A percentile compares a stretch with the other conserved stretches of the same genome.
Conservation (phyloP, 2,797 vertebrate genomes). For the Spinibarbus caldwelli region DNA sequence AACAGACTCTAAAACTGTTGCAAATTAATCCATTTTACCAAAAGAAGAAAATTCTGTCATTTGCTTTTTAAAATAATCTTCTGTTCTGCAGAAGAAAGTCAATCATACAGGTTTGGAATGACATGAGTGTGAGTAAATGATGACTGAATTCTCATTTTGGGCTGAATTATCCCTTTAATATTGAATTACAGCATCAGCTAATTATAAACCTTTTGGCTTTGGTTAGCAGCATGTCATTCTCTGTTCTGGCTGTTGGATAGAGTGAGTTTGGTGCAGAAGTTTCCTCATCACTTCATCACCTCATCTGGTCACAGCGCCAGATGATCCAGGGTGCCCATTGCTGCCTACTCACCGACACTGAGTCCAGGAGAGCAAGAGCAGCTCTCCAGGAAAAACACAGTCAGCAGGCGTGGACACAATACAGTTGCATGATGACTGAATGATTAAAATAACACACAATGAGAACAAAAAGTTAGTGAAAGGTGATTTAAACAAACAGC, state of each 20-base stretch:
- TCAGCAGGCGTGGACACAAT: slow-evolving; percentile 24
- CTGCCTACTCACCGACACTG: not conserved
- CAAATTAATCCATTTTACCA: not conserved
- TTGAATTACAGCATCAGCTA: slow-evolving; percentile 5
- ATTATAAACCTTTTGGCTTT: slow-evolving; percentile 1
- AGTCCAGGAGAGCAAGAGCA: slow-evolving; percentile 13
- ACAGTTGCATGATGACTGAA: slow-evolving; percentile 18
- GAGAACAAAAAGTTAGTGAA: too few species aligned
- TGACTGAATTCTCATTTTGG: not conserved
- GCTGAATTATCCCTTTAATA: not conserved
- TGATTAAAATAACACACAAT: slow-evolving; percentile 26
- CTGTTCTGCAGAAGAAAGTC: not conserved
- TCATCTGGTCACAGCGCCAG: slow-evolving; percentile 30
- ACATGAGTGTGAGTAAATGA: not conserved
- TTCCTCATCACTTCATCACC: slow-evolving; percentile 28
- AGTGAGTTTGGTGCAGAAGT: slow-evolving; percentile 5
- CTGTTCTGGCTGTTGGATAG: not conserved
- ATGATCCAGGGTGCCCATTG: slow-evolving; percentile 7
- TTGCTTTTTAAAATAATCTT: not conserved
- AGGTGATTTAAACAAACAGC: not conserved
- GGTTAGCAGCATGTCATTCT: not conserved
- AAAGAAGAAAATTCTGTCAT: not conserved
- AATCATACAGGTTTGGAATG: not conserved
- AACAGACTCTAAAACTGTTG: not conserved
- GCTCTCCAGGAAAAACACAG: slow-evolving; percentile 23